Evolutionary conservation across 2,888 invertebrate genomes (phyloP).

Genomic region (Conops quadrifasciatus): DNA sequence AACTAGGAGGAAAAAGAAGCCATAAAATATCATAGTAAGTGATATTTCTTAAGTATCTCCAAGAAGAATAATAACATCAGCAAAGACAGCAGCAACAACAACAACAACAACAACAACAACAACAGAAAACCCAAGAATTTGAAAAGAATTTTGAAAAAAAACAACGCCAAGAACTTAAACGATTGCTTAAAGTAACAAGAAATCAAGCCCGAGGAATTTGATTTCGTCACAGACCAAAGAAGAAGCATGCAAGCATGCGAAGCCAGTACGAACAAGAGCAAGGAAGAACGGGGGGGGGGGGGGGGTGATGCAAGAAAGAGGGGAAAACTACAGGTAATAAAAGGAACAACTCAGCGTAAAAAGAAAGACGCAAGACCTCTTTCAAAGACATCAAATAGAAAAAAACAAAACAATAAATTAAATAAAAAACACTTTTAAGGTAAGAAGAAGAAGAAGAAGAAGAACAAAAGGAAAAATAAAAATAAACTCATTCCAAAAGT

Average conservation of each 20-base stretch:
- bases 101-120: not conserved
- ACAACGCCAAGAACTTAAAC: no score
- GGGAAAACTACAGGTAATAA: no score
- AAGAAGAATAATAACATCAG: not conserved
- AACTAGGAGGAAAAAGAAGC: not conserved
- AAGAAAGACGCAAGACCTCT: no score
- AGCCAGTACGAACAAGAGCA: no score
- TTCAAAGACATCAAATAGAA: not conserved
- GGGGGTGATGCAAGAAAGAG: no score
- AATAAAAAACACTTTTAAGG: not conserved
- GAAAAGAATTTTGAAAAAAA: no score
- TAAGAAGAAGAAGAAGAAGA: not conserved
- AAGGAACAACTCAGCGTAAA: no score
- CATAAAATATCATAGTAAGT: constrained; percentile 19
- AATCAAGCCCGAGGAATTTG: no score
- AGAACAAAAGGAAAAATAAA: not conserved
- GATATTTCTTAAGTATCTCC: not conserved
- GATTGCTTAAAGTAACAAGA: no score
- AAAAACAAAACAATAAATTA: not conserved
- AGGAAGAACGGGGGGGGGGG: no score
- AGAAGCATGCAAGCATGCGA: no score
- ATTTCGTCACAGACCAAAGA: no score
- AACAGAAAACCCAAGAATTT: not conserved
- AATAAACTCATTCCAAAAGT: not conserved
- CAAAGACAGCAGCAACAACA: not conserved